Conservation (phyloP, 2,113 vertebrate species). For the Meles meles region DNA sequence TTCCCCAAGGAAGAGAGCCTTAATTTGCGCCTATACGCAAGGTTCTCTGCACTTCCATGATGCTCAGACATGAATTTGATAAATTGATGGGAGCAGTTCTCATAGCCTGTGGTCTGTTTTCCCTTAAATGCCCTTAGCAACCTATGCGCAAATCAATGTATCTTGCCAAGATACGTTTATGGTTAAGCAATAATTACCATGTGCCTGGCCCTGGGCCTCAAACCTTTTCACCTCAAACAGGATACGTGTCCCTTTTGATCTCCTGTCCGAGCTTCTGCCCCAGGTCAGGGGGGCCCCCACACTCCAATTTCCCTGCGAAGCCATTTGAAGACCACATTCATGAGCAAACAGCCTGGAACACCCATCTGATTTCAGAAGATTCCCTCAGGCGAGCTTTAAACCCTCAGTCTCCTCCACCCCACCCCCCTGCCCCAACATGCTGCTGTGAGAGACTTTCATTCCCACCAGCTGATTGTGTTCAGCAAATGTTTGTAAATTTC, state of each 20-base stretch:
- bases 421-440: background rate
- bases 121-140: background rate
- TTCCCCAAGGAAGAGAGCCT: constrained; percentile 18
- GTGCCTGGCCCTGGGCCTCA: background rate
- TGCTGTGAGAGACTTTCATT: constrained; percentile 21
- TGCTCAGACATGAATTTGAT: constrained; percentile 11
- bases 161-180: constrained; percentile 34
- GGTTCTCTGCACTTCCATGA: background rate
- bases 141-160: constrained; percentile 17
- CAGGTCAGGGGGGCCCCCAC: background rate
- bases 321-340: constrained; percentile 1
- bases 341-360: constrained; percentile 17
- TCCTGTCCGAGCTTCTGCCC: constrained; percentile 2
- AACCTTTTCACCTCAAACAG: constrained; percentile 33
- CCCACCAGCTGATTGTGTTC: constrained; percentile 58
- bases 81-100: constrained; percentile 47
- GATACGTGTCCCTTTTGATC: constrained; percentile 29
- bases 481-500: constrained; percentile 75
- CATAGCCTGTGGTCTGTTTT: constrained; percentile 41
- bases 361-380: constrained; percentile 21
- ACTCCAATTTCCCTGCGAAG: background rate
- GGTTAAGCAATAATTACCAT: constrained; percentile 45
- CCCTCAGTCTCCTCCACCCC: background rate
- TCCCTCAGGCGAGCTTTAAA: background rate
- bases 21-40: constrained; percentile 1